Conservation (phyloP, 2,113 vertebrate genomes). For the Echinops telfairi region DNA sequence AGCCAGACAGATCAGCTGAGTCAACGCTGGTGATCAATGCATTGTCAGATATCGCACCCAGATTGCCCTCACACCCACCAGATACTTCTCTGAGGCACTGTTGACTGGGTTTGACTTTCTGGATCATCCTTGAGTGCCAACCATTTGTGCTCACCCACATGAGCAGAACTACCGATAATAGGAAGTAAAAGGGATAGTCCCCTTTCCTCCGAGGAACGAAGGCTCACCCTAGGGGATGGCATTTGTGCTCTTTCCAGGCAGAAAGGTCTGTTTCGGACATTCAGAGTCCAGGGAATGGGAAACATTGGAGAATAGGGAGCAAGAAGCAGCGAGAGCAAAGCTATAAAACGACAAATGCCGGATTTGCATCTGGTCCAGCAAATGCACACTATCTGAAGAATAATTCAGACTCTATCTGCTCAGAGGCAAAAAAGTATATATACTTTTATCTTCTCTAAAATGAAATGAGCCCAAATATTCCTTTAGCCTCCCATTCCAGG, state of each 20-base stretch:
- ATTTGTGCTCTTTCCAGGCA: neutral
- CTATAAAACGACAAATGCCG: neutral
- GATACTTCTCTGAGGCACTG: neutral
- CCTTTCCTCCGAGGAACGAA: neutral
- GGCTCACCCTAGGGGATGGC: neutral
- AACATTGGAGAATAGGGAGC: neutral
- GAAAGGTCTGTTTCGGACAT: neutral
- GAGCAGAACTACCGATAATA: neutral
- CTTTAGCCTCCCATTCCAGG: neutral
- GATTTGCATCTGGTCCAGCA: constrained; percentile 13
- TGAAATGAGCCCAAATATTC: constrained; percentile 20
- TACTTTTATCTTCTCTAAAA: neutral
- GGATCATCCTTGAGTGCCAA: neutral
- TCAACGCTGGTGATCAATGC: too few relatives aligned
- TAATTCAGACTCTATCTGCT: neutral
- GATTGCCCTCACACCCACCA: too few relatives aligned
- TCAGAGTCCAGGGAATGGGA: neutral
- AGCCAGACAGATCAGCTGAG: too few relatives aligned
- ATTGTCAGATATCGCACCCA: too few relatives aligned
- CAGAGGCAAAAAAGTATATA: neutral
- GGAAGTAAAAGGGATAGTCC: neutral
- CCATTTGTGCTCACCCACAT: neutral
- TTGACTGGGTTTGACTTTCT: neutral
- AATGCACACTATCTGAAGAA: neutral
- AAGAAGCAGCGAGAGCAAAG: neutral